These are phyloP conservation scores for Crossaster papposus DNA, from an alignment of 53 echinoderm and acorn worm species.

Conservation along the genomic window DNA sequence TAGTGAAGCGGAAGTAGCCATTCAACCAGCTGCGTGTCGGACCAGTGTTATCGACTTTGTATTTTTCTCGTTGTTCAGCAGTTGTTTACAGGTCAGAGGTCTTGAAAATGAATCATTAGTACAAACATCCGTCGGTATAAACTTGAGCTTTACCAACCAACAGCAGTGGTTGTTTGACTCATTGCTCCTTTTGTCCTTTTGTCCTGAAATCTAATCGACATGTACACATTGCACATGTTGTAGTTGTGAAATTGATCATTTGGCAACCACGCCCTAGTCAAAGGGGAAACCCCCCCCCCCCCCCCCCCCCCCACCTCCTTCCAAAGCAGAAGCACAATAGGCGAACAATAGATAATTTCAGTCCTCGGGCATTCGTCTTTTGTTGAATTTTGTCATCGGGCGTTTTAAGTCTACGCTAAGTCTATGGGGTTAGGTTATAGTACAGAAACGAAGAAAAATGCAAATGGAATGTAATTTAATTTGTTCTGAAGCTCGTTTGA, in stretches of 20 bases:
- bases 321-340: no score
- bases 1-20: no score
- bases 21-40: neutral
- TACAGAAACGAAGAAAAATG: no score
- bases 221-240: neutral
- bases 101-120: neutral
- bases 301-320: no score
- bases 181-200: slow-evolving; percentile 19
- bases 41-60: neutral
- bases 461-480: no score
- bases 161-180: neutral
- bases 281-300: no score
- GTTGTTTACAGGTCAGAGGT: neutral
- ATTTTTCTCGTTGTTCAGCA: neutral
- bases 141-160: neutral
- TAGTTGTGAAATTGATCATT: slow-evolving; percentile 34
- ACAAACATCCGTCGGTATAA: neutral
- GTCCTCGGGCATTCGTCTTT: no score
- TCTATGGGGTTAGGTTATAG: no score
- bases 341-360: no score
- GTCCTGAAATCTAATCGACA: neutral
- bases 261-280: neutral
- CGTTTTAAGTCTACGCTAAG: no score
- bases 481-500: no score
- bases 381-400: no score